phyloP scores from a whole-genome alignment of 1,140 invertebrate species.

The Babylonia areolata region DNA sequence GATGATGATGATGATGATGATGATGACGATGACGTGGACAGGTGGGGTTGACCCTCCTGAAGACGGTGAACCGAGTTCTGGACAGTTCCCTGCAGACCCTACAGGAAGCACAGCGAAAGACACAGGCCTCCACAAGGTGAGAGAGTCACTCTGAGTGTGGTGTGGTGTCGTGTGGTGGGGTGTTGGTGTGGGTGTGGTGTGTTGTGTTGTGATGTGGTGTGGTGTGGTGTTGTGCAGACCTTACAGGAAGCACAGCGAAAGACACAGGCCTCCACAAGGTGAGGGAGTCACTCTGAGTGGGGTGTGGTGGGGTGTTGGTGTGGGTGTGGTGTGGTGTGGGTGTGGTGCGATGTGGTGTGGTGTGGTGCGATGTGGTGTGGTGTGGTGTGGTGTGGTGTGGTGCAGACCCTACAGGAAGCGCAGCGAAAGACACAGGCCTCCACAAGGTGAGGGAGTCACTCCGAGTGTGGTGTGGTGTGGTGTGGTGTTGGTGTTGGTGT shows the following conservation, averaged over 20 bases:
- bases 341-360: too few species aligned
- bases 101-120: constrained; percentile 47
- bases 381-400: too few species aligned
- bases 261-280: constrained; percentile 49
- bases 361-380: too few species aligned
- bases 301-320: too few species aligned
- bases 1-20: neutral
- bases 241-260: constrained; percentile 48
- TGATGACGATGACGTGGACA: constrained; percentile 20
- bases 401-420: constrained; percentile 39
- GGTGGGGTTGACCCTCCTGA: constrained; percentile 53
- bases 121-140: constrained; percentile 50
- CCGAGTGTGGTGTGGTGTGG: too few species aligned
- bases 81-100: constrained; percentile 38
- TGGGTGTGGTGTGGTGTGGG: too few species aligned
- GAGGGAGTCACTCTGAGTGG: too few species aligned
- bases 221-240: constrained; percentile 35
- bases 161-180: too few species aligned
- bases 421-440: constrained; percentile 49
- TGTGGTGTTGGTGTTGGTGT: too few species aligned
- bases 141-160: too few species aligned
- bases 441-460: constrained; percentile 47
- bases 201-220: too few species aligned
- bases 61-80: constrained; percentile 57
- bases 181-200: too few species aligned